Base-by-base conservation (phyloP, 2,113 vertebrate species). In the Sitta europaea region DNA sequence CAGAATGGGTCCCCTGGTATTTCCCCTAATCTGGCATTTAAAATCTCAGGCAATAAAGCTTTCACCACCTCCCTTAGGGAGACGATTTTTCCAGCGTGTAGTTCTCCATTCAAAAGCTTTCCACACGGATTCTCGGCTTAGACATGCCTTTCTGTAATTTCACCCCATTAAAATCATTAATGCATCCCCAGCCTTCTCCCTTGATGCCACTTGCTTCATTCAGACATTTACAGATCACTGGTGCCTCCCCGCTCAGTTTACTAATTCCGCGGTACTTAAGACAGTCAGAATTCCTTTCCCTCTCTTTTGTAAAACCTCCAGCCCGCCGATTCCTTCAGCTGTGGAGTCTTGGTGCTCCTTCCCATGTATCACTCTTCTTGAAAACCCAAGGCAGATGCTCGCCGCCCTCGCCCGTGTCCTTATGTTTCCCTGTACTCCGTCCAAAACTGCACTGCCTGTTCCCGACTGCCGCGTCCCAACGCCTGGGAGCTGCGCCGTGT, bases 31-130 rank as follows among this genome's bases (percentile, higher is more conserved):
- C 31, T 66, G 13, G 27, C 28, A 12, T 66, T 93, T 76, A 71
- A 93, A 90, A 76, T 77, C 72, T 62, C 59, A 54, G 43, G 58
- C 83, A 90, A 61, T 90, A 92, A 94, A 96, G 68, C 87, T 96
- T 92, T 96, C 80, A 93, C 51, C 71, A 27, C 67, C 86, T 83
- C 62, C 82, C 71, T 88, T 12, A 74, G 31, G 55, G 82, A 88
- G 78, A 76, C 3, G 40, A 76, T 86, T 93, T 93, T 93, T 50
- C 45, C 75, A 90, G 47, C 71, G 67, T 38, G 33, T 27, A 0
- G 35, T 20, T 93, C 81, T 73, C 88, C 61, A 38, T 92, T 86
- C 62, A 85, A 73, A 83, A 92, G 42, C 31, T 61, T 90, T 86
- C 90, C 54, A 38, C 36, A 22, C 3, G 0, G 36, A 65, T 78